Percentiles rank a stretch among this genome's conserved stretches.
phyloP scores from a whole-genome alignment of 2,888 invertebrate species.

The Empis stercorea region DNA sequence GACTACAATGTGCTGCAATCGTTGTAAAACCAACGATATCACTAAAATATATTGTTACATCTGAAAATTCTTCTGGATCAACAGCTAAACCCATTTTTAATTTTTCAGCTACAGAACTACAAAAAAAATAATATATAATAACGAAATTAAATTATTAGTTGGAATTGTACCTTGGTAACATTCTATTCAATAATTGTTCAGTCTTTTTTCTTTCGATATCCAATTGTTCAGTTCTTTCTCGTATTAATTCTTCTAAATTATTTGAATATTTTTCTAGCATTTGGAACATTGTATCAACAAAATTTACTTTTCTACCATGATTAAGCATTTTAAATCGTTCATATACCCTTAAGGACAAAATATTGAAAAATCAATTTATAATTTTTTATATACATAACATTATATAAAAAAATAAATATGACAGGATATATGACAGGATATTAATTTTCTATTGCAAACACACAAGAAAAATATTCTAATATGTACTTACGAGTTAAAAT shows the following conservation, averaged over 20 bases:
- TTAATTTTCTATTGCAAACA: no score
- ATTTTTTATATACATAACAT: no score
- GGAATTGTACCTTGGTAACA: constrained; percentile 63
- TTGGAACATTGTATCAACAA: constrained; percentile 94
- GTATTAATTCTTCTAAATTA: constrained; percentile 84
- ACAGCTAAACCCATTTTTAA: constrained; percentile 80
- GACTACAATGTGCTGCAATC: constrained; percentile 83
- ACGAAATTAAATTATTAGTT: neutral
- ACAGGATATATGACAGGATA: no score
- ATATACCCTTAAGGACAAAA: constrained; percentile 56
- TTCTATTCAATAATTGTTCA: constrained; percentile 78
- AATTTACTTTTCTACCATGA: constrained; percentile 86
- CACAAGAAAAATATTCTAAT: neutral
- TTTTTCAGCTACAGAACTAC: constrained; percentile 83
- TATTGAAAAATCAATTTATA: no score
- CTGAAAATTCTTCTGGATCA: constrained; percentile 84
- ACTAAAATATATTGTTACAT: constrained; percentile 88
- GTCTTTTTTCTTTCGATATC: constrained; percentile 94
- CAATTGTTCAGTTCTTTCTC: constrained; percentile 82
- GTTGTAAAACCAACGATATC: constrained; percentile 92
- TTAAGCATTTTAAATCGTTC: constrained; percentile 82
- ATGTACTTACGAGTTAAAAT: constrained; percentile 52
- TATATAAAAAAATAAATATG: no score
- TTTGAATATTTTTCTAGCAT: constrained; percentile 94
- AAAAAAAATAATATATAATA: constrained; percentile 10